These are phyloP conservation scores for Hypsopygia costalis DNA, from an alignment of 2,888 invertebrate species.

Conservation along the genomic window DNA sequence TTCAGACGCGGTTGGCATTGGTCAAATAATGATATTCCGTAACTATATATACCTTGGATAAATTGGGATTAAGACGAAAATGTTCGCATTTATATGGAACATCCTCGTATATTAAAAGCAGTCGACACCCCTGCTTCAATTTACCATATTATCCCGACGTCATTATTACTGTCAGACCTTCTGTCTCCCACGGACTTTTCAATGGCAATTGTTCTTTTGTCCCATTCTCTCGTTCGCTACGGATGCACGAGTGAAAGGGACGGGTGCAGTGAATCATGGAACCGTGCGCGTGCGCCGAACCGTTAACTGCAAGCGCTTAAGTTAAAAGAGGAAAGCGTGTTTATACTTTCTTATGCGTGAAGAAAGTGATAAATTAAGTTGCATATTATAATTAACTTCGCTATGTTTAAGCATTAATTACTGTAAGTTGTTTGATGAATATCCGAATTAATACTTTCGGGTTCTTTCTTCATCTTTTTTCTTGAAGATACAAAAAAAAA, in stretches of 20 bases:
- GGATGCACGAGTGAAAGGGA: constrained; percentile 26
- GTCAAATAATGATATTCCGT: too few species aligned
- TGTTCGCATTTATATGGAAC: too few species aligned
- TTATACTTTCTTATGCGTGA: constrained; percentile 16
- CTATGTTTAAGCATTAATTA: too few species aligned
- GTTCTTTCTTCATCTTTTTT: too few species aligned
- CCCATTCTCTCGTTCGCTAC: constrained; percentile 29
- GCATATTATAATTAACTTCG: too few species aligned
- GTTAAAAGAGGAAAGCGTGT: constrained; percentile 21
- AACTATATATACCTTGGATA: too few species aligned
- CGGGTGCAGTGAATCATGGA: constrained; percentile 30
- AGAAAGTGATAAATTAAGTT: neutral
- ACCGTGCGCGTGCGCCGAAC: constrained; percentile 49
- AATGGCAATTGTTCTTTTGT: constrained; percentile 55
- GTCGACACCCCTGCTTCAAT: constrained; percentile 12
- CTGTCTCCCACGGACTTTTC: constrained; percentile 52
- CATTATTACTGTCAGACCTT: constrained; percentile 33
- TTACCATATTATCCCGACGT: constrained; percentile 40
- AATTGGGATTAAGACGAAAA: too few species aligned
- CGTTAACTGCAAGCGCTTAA: constrained; percentile 38
- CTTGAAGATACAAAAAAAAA: too few species aligned
- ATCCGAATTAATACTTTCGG: too few species aligned
- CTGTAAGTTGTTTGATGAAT: too few species aligned
- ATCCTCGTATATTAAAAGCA: too few species aligned
- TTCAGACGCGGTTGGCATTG: too few species aligned